phyloP scores from a whole-genome alignment of 2,888 invertebrate species.

The Apoda limacodes region DNA sequence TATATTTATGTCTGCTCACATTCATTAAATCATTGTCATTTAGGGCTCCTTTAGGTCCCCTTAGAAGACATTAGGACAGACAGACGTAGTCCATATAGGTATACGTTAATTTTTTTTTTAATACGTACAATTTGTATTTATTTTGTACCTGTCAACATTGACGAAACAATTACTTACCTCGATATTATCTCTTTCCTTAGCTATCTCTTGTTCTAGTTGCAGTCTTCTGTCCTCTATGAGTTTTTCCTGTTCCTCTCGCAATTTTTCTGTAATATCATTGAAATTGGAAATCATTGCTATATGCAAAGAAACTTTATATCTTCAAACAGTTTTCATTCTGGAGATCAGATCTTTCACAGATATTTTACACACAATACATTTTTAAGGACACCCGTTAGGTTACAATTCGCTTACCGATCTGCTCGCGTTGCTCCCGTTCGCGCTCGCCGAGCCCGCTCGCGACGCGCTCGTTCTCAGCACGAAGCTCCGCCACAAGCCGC shows the following conservation, averaged over 20 bases:
- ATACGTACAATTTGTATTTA: background rate
- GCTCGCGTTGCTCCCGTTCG: slow-evolving; percentile 47
- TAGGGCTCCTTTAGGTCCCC: no score
- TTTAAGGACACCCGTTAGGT: background rate
- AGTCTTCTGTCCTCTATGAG: slow-evolving; percentile 35
- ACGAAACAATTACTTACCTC: slow-evolving; percentile 35
- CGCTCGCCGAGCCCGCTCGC: slow-evolving; percentile 73
- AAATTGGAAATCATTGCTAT: no score
- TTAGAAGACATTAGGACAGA: no score
- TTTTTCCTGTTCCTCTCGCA: slow-evolving; percentile 45
- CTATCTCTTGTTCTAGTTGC: slow-evolving; percentile 38
- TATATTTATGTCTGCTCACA: no score
- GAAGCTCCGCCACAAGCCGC: slow-evolving; percentile 72
- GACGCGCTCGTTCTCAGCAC: slow-evolving; percentile 74
- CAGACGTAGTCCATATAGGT: no score
- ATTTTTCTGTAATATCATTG: slow-evolving; percentile 48
- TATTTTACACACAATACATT: slow-evolving; percentile 1
- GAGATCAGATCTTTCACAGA: no score
- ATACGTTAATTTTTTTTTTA: no score
- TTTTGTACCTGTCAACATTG: background rate
- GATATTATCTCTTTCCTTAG: slow-evolving; percentile 33
- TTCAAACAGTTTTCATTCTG: background rate
- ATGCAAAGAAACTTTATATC: no score
- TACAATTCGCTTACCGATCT: slow-evolving; percentile 28
- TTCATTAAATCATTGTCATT: no score